Evolutionary conservation across 37 sponge, comb jelly and placozoan genomes (phyloP).

Genomic region (Oscarella lobularis): DNA sequence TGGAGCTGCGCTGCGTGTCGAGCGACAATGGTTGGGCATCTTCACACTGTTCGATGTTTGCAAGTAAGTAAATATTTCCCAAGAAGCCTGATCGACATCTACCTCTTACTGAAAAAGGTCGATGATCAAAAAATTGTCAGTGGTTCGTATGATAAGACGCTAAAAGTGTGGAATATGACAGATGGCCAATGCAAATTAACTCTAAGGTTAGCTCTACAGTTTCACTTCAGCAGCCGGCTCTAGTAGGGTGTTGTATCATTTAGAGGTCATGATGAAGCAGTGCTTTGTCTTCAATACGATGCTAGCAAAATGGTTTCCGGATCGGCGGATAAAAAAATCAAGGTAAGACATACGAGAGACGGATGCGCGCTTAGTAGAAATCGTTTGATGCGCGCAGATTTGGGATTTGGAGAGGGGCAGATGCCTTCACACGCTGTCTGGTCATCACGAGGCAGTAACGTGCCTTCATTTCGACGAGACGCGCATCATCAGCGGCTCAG

Average conservation of each 20-base stretch:
- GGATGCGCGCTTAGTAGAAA: background rate
- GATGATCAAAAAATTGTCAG: conserved; percentile 76
- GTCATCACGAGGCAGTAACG: conserved; percentile 92
- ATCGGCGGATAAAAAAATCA: conserved; percentile 79
- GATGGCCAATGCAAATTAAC: conserved; percentile 70
- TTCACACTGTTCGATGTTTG: conserved; percentile 90
- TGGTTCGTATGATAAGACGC: conserved; percentile 92
- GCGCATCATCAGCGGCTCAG: conserved; percentile 81
- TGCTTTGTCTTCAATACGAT: conserved; percentile 86
- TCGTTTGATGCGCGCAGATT: conserved; percentile 29
- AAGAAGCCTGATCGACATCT: background rate
- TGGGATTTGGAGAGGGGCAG: conserved; percentile 58
- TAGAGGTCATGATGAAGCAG: conserved; percentile 89
- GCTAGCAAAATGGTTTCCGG: conserved; percentile 72
- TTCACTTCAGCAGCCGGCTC: background rate
- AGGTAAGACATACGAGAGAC: conserved; percentile 13
- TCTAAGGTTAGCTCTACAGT: conserved; percentile 34
- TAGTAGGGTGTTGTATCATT: background rate
- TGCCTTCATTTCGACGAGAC: conserved; percentile 85
- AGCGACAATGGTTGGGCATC: conserved; percentile 86
- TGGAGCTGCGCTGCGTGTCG: conserved; percentile 57
- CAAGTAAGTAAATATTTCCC: conserved; percentile 29
- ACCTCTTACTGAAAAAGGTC: conserved; percentile 35
- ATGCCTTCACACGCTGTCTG: conserved; percentile 74
- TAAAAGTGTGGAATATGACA: conserved; percentile 84